Evolutionary conservation across 2,888 invertebrate genomes (phyloP).

Genomic region (Drosophila helvetica): DNA sequence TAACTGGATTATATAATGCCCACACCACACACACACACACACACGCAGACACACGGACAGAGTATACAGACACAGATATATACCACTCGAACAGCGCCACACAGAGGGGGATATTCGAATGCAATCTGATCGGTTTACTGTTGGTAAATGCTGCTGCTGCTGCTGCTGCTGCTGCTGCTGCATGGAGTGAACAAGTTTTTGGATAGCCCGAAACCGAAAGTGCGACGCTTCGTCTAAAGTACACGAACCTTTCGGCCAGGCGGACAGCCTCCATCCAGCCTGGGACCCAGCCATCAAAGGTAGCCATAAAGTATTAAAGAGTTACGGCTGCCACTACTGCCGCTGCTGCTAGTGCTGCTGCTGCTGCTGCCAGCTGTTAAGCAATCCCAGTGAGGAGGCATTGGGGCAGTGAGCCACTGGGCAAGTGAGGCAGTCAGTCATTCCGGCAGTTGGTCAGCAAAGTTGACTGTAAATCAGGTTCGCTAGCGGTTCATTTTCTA

Average conservation of each 20-base stretch:
- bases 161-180: slow-evolving; percentile 35
- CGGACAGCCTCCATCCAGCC: slow-evolving; percentile 45
- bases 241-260: slow-evolving; percentile 60
- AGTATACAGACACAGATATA: slow-evolving; percentile 4
- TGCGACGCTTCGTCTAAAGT: slow-evolving; percentile 45
- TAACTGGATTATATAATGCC: slow-evolving; percentile 78
- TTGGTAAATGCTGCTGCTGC: slow-evolving; percentile 50
- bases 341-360: slow-evolving; percentile 13
- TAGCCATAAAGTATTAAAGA: slow-evolving; percentile 48
- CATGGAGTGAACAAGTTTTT: slow-evolving; percentile 66
- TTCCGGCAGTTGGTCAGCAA: slow-evolving; percentile 15
- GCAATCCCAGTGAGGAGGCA: slow-evolving; percentile 56
- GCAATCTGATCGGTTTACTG: slow-evolving; percentile 70
- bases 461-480: slow-evolving; percentile 56
- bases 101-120: slow-evolving; percentile 52
- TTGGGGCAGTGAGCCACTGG: slow-evolving; percentile 39
- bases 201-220: slow-evolving; percentile 64
- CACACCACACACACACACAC: slow-evolving; percentile 32
- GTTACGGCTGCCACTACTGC: slow-evolving; percentile 12
- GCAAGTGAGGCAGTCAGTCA: slow-evolving; percentile 34
- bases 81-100: slow-evolving; percentile 5
- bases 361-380: slow-evolving; percentile 46
- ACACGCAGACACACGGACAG: slow-evolving; percentile 21
- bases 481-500: slow-evolving; percentile 41
- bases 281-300: slow-evolving; percentile 66